phyloP scores from a whole-genome alignment of 2,888 invertebrate species.

The Bombylius discolor region DNA sequence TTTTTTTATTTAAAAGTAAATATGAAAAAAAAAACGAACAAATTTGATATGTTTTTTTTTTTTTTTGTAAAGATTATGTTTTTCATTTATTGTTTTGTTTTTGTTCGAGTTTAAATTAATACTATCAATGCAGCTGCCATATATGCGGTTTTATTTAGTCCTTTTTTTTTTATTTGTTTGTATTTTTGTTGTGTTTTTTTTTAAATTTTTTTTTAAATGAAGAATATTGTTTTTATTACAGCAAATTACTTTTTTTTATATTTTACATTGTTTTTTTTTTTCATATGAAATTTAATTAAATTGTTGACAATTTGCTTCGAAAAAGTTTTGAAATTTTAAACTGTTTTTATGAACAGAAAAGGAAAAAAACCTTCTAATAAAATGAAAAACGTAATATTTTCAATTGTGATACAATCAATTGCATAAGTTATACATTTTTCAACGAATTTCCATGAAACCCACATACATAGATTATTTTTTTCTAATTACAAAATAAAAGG shows the following conservation, averaged over 20 bases:
- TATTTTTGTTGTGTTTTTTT: not conserved
- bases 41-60: not conserved
- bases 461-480: too few species aligned
- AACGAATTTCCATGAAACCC: too few species aligned
- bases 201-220: too few species aligned
- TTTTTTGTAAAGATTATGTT: not conserved
- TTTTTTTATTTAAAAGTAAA: not conserved
- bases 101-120: not conserved
- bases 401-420: too few species aligned
- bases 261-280: not conserved
- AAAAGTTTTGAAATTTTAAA: not conserved
- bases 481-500: too few species aligned
- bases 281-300: slow-evolving; percentile 1
- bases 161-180: not conserved
- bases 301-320: not conserved
- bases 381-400: too few species aligned
- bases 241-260: slow-evolving; percentile 1
- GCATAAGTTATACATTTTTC: too few species aligned
- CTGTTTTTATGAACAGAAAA: too few species aligned
- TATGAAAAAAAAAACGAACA: not conserved
- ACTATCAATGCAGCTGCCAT: not conserved
- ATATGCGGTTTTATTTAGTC: not conserved
- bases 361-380: too few species aligned
- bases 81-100: not conserved
- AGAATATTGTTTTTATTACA: not conserved